phyloP scores from a whole-genome alignment of 2,113 vertebrate genomes.

The Syngnathoides biaculeatus region DNA sequence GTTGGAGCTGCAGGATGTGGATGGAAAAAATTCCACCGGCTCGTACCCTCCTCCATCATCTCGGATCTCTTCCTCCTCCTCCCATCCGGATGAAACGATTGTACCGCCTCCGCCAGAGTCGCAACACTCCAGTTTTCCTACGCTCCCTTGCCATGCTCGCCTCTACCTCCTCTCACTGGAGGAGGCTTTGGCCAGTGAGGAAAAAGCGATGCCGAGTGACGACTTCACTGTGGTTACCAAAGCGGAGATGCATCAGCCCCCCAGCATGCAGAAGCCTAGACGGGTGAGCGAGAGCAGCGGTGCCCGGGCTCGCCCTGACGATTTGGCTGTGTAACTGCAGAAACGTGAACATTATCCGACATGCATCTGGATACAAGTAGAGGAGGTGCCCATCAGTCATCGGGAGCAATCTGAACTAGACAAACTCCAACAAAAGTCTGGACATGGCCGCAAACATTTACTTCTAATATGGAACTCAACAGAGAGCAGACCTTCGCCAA shows the following conservation, averaged over 20 bases:
- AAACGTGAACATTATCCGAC: conserved; percentile 11
- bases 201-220: conserved; percentile 26
- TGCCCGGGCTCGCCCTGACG: conserved; percentile 78
- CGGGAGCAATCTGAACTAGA: not conserved
- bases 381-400: not conserved
- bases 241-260: conserved; percentile 80
- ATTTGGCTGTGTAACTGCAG: conserved; percentile 82
- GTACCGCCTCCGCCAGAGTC: conserved; percentile 28
- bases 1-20: conserved; percentile 60
- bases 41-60: conserved; percentile 36
- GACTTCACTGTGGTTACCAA: conserved; percentile 62
- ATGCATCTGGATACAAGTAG: conserved; percentile 20
- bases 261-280: conserved; percentile 75
- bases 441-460: not conserved
- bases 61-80: conserved; percentile 32
- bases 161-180: conserved; percentile 41
- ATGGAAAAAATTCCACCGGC: conserved; percentile 54
- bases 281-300: conserved; percentile 77
- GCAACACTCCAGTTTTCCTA: conserved; percentile 54
- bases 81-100: conserved; percentile 43
- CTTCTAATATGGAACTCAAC: not conserved
- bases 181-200: conserved; percentile 37
- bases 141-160: conserved; percentile 50
- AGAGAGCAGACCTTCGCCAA: not conserved
- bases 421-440: conserved; percentile 6